Percentiles rank a stretch among this genome's conserved stretches.
These are phyloP conservation scores for Arothron firmamentum DNA, from an alignment of 2,113 vertebrate species.

Conservation along the genomic window DNA sequence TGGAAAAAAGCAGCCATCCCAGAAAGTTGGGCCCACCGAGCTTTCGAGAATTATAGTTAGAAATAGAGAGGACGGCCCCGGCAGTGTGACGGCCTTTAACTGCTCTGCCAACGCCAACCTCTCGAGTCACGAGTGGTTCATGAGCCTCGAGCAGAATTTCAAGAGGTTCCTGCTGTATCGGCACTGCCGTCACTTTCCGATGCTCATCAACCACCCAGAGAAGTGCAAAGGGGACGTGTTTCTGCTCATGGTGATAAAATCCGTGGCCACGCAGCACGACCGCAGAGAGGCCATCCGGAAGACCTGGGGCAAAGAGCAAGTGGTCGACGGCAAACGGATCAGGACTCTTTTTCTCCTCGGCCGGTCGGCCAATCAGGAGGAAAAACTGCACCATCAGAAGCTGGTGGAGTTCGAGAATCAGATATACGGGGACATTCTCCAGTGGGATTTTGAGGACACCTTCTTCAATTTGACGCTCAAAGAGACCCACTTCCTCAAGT, in stretches of 20 bases:
- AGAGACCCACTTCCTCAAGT: slow-evolving; percentile 94
- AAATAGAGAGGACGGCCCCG: slow-evolving; percentile 27
- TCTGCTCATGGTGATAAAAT: slow-evolving; percentile 91
- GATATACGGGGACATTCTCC: slow-evolving; percentile 89
- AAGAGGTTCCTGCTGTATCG: slow-evolving; percentile 88
- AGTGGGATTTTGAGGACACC: slow-evolving; percentile 95
- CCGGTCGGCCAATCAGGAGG: slow-evolving; percentile 79
- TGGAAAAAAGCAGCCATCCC: slow-evolving; percentile 18
- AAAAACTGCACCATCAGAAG: slow-evolving; percentile 89
- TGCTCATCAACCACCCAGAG: slow-evolving; percentile 88
- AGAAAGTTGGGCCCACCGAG: not conserved
- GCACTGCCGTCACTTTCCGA: slow-evolving; percentile 92
- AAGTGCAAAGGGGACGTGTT: slow-evolving; percentile 79
- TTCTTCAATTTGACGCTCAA: slow-evolving; percentile 99
- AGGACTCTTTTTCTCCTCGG: slow-evolving; percentile 88
- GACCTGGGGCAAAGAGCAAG: slow-evolving; percentile 89
- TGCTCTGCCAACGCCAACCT: slow-evolving; percentile 85
- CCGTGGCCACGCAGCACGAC: slow-evolving; percentile 88
- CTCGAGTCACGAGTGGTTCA: slow-evolving; percentile 82
- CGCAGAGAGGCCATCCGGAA: slow-evolving; percentile 89
- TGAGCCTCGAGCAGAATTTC: slow-evolving; percentile 81
- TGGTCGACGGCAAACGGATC: slow-evolving; percentile 74
- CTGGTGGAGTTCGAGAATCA: slow-evolving; percentile 89
- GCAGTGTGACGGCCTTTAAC: slow-evolving; percentile 80
- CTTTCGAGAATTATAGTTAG: not conserved